Conservation (phyloP, 2,113 vertebrate genomes). For the Ictalurus punctatus region DNA sequence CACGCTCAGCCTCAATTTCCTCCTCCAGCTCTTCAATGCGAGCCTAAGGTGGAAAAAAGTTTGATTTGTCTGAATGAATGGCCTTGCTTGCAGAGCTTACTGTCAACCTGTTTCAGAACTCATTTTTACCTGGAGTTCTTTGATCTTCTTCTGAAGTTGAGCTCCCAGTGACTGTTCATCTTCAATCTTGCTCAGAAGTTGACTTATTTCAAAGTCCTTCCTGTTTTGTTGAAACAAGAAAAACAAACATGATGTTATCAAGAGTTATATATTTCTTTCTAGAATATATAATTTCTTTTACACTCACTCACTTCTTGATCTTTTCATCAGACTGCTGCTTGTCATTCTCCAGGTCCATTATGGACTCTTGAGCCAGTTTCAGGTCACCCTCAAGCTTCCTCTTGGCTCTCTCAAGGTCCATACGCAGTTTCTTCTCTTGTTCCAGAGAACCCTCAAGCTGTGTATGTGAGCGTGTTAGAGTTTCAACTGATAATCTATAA, state of each 20-base stretch:
- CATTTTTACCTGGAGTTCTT: slow-evolving; percentile 33
- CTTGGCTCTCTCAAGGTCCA: slow-evolving; percentile 88
- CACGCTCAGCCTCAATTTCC: slow-evolving; percentile 84
- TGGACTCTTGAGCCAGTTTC: slow-evolving; percentile 85
- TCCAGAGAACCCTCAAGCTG: slow-evolving; percentile 91
- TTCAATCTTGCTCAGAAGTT: slow-evolving; percentile 39
- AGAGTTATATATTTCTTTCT: background rate
- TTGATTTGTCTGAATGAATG: slow-evolving; percentile 5
- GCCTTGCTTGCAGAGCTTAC: background rate
- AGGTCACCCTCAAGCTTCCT: slow-evolving; percentile 93
- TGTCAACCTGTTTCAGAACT: background rate
- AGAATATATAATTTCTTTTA: background rate
- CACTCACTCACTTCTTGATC: slow-evolving; percentile 82
- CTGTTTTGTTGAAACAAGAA: background rate
- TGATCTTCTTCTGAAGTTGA: slow-evolving; percentile 49
- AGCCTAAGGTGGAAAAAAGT: slow-evolving; percentile 53
- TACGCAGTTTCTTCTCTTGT: slow-evolving; percentile 91
- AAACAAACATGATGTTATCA: background rate
- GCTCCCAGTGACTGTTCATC: slow-evolving; percentile 45
- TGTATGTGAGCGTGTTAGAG: background rate
- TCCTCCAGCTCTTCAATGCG: slow-evolving; percentile 79
- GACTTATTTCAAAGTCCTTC: slow-evolving; percentile 17
- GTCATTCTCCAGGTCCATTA: slow-evolving; percentile 90
- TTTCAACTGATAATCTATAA: background rate
- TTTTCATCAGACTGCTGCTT: slow-evolving; percentile 92